phyloP scores from a whole-genome alignment of 2,888 invertebrate genomes.

The Notodonta dromedarius region DNA sequence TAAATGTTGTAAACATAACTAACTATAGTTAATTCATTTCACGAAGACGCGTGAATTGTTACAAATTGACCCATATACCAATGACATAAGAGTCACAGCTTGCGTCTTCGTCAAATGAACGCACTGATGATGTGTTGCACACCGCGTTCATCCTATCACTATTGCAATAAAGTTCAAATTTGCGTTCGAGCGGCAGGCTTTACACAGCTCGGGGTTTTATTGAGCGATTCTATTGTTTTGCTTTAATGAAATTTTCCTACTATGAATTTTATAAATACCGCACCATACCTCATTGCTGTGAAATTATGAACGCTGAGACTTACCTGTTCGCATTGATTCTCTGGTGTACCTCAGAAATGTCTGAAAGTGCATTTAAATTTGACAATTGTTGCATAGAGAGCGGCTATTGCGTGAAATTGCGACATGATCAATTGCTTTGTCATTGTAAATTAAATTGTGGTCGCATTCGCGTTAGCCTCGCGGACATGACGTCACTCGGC shows the following conservation, averaged over 20 bases:
- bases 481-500: slow-evolving; percentile 41
- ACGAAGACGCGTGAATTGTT: too few species aligned
- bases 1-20: too few species aligned
- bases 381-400: neutral
- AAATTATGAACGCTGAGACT: slow-evolving; percentile 11
- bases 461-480: neutral
- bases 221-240: slow-evolving; percentile 26
- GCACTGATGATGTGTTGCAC: too few species aligned
- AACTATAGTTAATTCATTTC: too few species aligned
- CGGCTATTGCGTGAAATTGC: neutral
- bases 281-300: slow-evolving; percentile 67
- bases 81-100: too few species aligned
- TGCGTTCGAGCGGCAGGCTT: slow-evolving; percentile 6
- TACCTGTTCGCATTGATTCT: neutral
- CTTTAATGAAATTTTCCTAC: slow-evolving; percentile 16
- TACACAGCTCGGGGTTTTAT: slow-evolving; percentile 14
- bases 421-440: neutral
- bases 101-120: too few species aligned
- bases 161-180: slow-evolving; percentile 13
- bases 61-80: too few species aligned
- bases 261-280: slow-evolving; percentile 48
- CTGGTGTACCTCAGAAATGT: neutral
- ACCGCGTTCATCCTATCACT: slow-evolving; percentile 3
- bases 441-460: neutral
- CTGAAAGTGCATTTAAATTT: slow-evolving; percentile 6